Base-by-base conservation (phyloP, 2,797 vertebrate genomes). In the Tenualosa ilisha region DNA sequence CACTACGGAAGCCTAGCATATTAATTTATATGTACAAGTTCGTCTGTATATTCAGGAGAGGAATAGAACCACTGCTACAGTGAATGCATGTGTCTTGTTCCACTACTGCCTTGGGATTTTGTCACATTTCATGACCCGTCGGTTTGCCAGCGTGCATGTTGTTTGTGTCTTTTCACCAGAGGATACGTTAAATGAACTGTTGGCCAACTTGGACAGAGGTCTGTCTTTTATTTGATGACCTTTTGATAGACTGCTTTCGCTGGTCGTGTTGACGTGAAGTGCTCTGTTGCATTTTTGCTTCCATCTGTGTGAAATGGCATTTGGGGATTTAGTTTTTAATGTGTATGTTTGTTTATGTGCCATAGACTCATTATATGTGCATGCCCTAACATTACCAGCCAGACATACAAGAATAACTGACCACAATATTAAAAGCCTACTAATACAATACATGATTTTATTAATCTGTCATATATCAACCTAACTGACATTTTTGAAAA, bases 341-440 rank as follows among this genome's bases (percentile, higher is more conserved):
- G 72, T 43, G 15, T 79, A 46, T 43, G 72, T 79, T 79, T 79
- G 72, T 46, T 79, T 6, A 43, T 79, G 72, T 79, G 72, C 72
- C 72, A 79, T 79, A 79, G 65, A 17, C 20, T 75, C 13, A 75
- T 59, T 59, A 59, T 20, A 56, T 79, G 17, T 79, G 72, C 72
- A 79, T 79, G 72, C 13, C 37, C 15, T 46, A 79, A 79, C 72
- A 79, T 5, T 79, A 79, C n/a, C 15, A 46, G 72, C 72, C 17
- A 46, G 72, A 75, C 68, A 75, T 31, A 72, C 37, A 40, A 20
- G 37, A 20, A 20, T 56, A 56, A 59, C 15, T 79, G 6, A 75
- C 3, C 22, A 79, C 43, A 17, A 79, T 79, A 46, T 46, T 79
- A 20, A 46, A 43, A 20, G 72, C 72, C 20, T 79, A 43, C 40